Evolutionary conservation across 2,888 invertebrate genomes (phyloP), one percentile per base, ranked within the genome.

Genomic region (Limenitis camilla): DNA sequence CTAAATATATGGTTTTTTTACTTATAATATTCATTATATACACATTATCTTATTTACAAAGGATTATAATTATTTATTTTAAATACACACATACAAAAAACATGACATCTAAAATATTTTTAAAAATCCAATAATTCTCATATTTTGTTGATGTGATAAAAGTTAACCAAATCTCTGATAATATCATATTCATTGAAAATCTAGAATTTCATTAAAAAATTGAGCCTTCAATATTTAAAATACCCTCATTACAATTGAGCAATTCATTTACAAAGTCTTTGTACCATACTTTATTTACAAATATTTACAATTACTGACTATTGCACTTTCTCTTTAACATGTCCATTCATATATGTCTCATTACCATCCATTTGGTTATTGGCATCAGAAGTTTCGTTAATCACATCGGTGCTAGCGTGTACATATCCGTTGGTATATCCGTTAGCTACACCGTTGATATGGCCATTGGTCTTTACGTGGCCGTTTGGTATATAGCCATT

Each of bases 261-360:
- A 46, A 33, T 40, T 31, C 33, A 8, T 35, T 11, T 10, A 42
- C 10, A 36, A 40, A 49, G 50, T 47, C 33, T 58, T 58, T 52
- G 55, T 55, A 55, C 55, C 46, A 35, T 49, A 32, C 40, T 53
- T 28, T 53, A 53, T 55, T 44, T 51, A 53, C 40, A 53, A 38
- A 46, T 43, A 33, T 53, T 40, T 19, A 36, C 6, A 32, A 10
- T 35, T 42, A 45, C 31, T 44, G 58, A 58, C 67, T 85, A 85
- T 69, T 81, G 85, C 61, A 77, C 63, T 70, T 85, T 85, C 67
- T 78, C 75, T 67, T 85, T 85, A 47, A 66, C 67, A 55, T 71
- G 67, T 38, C 76, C 71, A 56, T 78, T 79, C 54, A 67, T 62
- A 58, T 67, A 27, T 49, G 2, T 36, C 35, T 10, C 35, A 10